Evolutionary conservation across 2,113 vertebrate species (phyloP), one percentile per base, ranked within the genome.

Genomic region (Isichthys henryi): DNA sequence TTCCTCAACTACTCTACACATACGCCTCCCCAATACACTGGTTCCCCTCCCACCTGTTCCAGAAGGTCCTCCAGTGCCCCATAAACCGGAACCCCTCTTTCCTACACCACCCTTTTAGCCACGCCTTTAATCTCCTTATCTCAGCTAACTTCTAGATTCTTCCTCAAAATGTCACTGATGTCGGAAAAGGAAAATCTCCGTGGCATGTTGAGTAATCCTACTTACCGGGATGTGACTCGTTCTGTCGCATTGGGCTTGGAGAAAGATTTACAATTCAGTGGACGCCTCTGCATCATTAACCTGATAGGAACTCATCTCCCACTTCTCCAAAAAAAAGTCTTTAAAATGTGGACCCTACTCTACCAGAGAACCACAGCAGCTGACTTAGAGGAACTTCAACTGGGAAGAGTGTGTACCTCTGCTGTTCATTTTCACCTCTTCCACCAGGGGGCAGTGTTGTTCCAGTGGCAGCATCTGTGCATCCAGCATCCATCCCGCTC

Each of bases 361-460:
- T 19, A 77, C 5, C 1, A 19, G 35, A 77, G 35, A 77, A 19
- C 6, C 19, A 77, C 15, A 1, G 31, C n/a, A 19, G 74, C 74
- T 43, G 17, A 7, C 15, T 17, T 0, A 0, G 74, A 43, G 0
- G 7, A 39, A 39, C 70, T 6, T 39, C 15, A 80, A 19, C 31
- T 0, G 0, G 35, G 31, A 77, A 19, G 70, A 13, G 70, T 77
- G 70, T 77, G 70, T 39, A 39, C 31, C 70, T 77, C 70, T 77
- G 27, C 10, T 15, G 11, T 17, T 43, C 5, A 1, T 80, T 43
- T 80, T 43, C 31, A 39, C 74, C 74, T 39, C 74, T 39, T 17
- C 74, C 74, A 35, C 74, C 74, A 80, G 94, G 91, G 89, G 92
- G 91, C 1, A 43, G 6, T 92, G 88, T 94, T 92, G 91, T 77